A percentile compares a stretch with the other conserved stretches of the same genome.
These are phyloP conservation scores for Chromobotia macracanthus DNA, from an alignment of 2,797 vertebrate genomes.

Conservation along the genomic window DNA sequence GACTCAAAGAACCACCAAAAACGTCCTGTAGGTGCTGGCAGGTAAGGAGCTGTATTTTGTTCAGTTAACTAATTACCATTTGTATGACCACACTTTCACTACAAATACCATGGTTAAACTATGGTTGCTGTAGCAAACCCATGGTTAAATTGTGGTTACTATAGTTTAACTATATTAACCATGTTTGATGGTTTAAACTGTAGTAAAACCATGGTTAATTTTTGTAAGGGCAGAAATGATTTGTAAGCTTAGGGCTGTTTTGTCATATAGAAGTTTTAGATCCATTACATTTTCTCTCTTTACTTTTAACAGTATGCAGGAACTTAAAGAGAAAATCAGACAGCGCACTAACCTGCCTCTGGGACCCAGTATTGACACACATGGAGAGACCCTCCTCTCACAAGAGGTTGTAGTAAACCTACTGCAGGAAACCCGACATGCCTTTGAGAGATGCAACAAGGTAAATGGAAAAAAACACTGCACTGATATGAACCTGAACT, in stretches of 20 bases:
- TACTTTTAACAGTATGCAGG: conserved; percentile 85
- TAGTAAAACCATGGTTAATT: too few relatives aligned
- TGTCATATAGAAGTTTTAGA: neutral
- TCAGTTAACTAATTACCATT: neutral
- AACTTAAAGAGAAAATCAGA: conserved; percentile 95
- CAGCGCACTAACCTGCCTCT: conserved; percentile 92
- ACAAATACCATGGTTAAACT: too few relatives aligned
- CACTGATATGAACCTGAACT: neutral
- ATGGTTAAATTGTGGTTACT: too few relatives aligned
- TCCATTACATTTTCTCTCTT: conserved; percentile 39
- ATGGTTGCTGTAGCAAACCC: too few relatives aligned
- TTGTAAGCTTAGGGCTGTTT: neutral
- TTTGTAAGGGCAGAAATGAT: neutral
- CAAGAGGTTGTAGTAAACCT: conserved; percentile 98
- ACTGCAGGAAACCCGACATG: conserved; percentile 96
- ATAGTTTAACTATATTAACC: too few relatives aligned
- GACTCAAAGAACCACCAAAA: conserved; percentile 99
- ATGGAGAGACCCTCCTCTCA: conserved; percentile 95
- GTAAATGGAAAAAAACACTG: conserved; percentile 67
- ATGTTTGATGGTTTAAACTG: too few relatives aligned
- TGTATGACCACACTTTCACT: too few relatives aligned
- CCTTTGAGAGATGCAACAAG: conserved; percentile 97
- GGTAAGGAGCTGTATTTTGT: conserved; percentile 74
- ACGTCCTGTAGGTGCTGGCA: conserved; percentile 90
- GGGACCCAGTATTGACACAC: conserved; percentile 95